Base-by-base conservation (phyloP, 2,113 vertebrate species). In the Strix uralensis region DNA sequence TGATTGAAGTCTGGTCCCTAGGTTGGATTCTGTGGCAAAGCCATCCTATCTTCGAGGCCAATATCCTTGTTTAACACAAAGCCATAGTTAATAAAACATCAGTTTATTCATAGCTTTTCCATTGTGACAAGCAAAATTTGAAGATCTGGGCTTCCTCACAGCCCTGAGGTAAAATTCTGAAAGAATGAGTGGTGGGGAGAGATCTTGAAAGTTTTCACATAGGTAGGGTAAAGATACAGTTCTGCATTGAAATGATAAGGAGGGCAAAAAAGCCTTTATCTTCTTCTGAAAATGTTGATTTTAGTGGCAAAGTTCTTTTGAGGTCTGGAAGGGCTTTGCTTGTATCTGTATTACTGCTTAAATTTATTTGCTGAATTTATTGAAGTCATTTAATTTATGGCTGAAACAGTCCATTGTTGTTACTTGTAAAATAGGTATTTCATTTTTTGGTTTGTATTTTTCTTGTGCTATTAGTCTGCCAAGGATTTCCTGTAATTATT, bases 191-290 rank as follows among this genome's bases (percentile, higher is more conserved):
- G 2, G 3, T 36, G 9, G 7, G 9, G 7, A 66, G 62, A 81
- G 2, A 4, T 55, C 52, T 79, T 14, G 34, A 69, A 38, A 36
- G 4, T 30, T 70, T 86, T 63, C 25, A 58, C 1, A 3, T 23
- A 49, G 3, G 1, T n/a, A 58, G 10, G 9, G 6, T 65, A 67
- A 78, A 67, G 11, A n/a, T 47, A 1, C 2, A 61, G 36, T 80
- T 80, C 17, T 62, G 34, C 2, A 4, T 15, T 70, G 7, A 62
- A 81, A 38, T 30, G 5, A 25, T 38, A 67, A 47, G 13, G 25
- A 20, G 16, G 16, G 18, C 6, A 62, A 11, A 19, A 5, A 0
- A 0, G 1, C 1, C 6, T 46, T 63, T 52, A 17, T 42, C 7
- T 86, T 8, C 9, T 44, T 57, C 30, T 44, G 19, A 30, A 93